Conservation (phyloP, 1,140 invertebrate species). For the Liolophura sinensis region DNA sequence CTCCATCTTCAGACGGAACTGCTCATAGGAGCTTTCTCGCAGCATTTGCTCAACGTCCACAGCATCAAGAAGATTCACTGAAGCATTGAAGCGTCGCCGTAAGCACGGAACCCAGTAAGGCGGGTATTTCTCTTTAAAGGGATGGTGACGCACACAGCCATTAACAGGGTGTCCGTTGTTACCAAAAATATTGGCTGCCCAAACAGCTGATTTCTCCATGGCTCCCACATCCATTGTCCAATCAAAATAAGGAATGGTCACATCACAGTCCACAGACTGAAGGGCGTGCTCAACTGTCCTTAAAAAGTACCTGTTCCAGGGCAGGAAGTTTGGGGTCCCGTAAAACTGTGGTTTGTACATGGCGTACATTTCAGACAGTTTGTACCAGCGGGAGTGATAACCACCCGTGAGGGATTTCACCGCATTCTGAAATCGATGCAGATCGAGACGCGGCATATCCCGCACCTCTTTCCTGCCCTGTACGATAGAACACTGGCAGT, state of each 20-base stretch:
- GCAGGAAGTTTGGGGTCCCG: constrained; percentile 34
- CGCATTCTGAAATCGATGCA: constrained; percentile 27
- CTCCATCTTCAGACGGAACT: constrained; percentile 38
- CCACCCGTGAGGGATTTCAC: constrained; percentile 28
- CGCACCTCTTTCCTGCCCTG: constrained; percentile 38
- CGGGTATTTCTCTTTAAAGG: constrained; percentile 39
- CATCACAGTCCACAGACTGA: constrained; percentile 34
- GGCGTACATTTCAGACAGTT: constrained; percentile 36
- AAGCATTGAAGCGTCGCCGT: constrained; percentile 33
- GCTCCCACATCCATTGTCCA: constrained; percentile 46
- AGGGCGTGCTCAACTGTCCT: constrained; percentile 35
- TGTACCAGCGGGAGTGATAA: constrained; percentile 35
- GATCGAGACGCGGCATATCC: constrained; percentile 34
- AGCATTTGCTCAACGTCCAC: constrained; percentile 40
- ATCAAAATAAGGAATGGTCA: constrained; percentile 48
- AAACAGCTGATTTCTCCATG: constrained; percentile 31
- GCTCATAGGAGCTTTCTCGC: constrained; percentile 30
- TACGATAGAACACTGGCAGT: constrained; percentile 22
- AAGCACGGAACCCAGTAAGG: constrained; percentile 41
- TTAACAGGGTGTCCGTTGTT: constrained; percentile 35
- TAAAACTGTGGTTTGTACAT: constrained; percentile 38
- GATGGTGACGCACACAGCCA: constrained; percentile 43
- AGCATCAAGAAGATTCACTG: constrained; percentile 36
- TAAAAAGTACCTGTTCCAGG: constrained; percentile 43
- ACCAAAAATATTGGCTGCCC: constrained; percentile 42